Base-by-base conservation (phyloP, 1,140 invertebrate species). In the Chelonus insularis region DNA sequence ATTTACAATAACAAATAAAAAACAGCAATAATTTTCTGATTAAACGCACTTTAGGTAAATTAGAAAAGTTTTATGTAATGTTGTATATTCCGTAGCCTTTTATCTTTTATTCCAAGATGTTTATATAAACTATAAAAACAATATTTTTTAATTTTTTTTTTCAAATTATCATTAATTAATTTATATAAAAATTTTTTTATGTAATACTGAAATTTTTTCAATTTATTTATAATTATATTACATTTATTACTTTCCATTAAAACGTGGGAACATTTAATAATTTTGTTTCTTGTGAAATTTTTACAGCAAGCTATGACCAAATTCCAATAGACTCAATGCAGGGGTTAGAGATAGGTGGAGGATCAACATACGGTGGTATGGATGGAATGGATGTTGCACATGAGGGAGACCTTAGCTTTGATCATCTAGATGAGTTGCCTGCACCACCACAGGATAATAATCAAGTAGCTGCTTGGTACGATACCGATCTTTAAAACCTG, bases 271-370 rank as follows among this genome's bases (percentile, higher is more conserved):
- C 29, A 32, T 32, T 32, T 32, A 4, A 32, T 32, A 32, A 32
- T n/a, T n/a, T n/a, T n/a, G n/a, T n/a, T n/a, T n/a, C n/a, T n/a
- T n/a, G n/a, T n/a, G n/a, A n/a, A n/a, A n/a, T n/a, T n/a, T n/a
- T n/a, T 16, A 65, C 51, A 69, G 54, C 82, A 94, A 94, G 93
- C 86, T 96, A 95, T 90, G 94, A 96, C 86, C 91, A 94, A 87
- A 90, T 96, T 87, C 95, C 94, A 87, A 91, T 96, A 91, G 93
- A 95, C 84, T 93, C 92, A 60, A 94, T 97, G 92, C 93, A 96
- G 86, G 93, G 93, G 64, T 84, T 97, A 70, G 94, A 96, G 74
- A 91, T 96, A 73, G 92, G 91, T 69, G 80, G 80, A 64, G 84
- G 85, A 56, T 87, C 86, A 65, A 87, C 87, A 45, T 90, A 90